Evolutionary conservation across 1,140 invertebrate genomes (phyloP), one percentile per base, ranked within the genome.

Genomic region (Leucophenga varia): DNA sequence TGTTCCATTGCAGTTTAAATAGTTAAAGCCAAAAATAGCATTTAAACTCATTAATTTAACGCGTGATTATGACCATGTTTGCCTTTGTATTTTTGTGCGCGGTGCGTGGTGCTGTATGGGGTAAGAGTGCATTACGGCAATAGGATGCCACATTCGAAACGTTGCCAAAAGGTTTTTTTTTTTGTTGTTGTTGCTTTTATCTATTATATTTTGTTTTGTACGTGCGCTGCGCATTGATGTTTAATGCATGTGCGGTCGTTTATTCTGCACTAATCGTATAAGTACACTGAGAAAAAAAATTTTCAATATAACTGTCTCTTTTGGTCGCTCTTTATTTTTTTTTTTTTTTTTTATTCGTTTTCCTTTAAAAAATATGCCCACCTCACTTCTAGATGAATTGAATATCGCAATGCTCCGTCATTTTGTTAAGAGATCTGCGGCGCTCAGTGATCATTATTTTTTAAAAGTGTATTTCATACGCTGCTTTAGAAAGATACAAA

Each of bases 31-130:
- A 67, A 67, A 67, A 67, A 67, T 67, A 67, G 63, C 65, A 69
- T 69, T 69, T 64, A 69, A 69, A 69, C 64, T 69, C 64, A 69
- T 69, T 69, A 69, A 69, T 69, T 69, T 69, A 69, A 69, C 64
- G 61, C 64, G 65, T 69, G 65, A 70, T 69, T 69, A 69, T 70
- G 61, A 69, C 65, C 61, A 65, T 69, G 65, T 69, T 65, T n/a
- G n/a, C n/a, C n/a, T n/a, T n/a, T n/a, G n/a, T n/a, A n/a, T n/a
- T n/a, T n/a, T n/a, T 61, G 58, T 58, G 53, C 50, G 63, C 47
- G 45, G 57, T 10, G 14, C 32, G 10, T 7, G 13, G 5, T n/a
- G 32, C 25, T 7, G 6, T 7, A 7, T 12, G 20, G 8, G 1
- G 4, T 12, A 17, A 4, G 16, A 12, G 2, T 13, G 18, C 37